Base-by-base conservation (phyloP, 64 coral and sea anemone species). In the Anthopleura sola region DNA sequence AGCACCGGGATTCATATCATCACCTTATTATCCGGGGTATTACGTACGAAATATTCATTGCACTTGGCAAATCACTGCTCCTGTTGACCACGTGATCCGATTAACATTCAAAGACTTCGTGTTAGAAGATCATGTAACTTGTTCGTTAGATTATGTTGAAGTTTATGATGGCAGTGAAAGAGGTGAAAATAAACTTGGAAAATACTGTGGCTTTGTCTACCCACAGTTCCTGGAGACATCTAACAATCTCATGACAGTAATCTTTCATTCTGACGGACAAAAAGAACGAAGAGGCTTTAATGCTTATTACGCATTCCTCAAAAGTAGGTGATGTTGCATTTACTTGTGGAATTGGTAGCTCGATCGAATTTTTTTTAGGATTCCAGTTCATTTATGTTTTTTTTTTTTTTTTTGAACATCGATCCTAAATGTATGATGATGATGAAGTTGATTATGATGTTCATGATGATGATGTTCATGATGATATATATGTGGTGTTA, bases 1-100 rank as follows among this genome's bases (percentile, higher is more conserved):
- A 46, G 79, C 36, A 26, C 79, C 79, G 12, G 79, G 79, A 17
- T 37, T 49, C 79, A 82, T 82, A 26, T 26, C 40, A 29, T 82
- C 79, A 9, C 79, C 79, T 15, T 54, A 82, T 26, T 82, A 82
- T 82, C 79, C 79, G 38, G 40, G 36, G 15, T 28, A 46, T 48
- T 82, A 44, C 38, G 14, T 48, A 16, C 39, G 37, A 29, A 82
- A 82, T 46, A 48, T 46, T 14, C 79, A 82, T 0, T 82, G 79
- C 26, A 54, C 24, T 15, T 82, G 79, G 79, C 79, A 29, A 37
- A 82, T 82, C 79, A 82, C 49, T 44, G 79, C 79, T 18, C 79
- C 79, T 13, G 34, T 15, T 11, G 38, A 37, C 40, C 49, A 82
- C 79, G 79, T 82, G 39, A 48, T 82, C n/a, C 38, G 40, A 54